Conservation (phyloP, 1,140 invertebrate genomes). For the Wiebesia pumilae region DNA sequence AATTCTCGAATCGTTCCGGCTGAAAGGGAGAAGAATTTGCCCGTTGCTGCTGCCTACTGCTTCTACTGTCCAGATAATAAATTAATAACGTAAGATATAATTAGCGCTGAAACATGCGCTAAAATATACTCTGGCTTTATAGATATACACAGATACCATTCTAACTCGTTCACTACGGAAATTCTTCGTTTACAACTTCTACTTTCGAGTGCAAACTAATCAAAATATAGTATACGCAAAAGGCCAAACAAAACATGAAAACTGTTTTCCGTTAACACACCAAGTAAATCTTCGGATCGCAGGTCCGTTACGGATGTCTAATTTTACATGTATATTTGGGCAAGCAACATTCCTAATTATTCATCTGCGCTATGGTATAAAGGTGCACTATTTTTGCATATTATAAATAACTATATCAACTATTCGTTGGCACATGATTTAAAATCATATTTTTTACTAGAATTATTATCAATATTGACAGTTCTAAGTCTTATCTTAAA, state of each 20-base stretch:
- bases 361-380: too few species aligned
- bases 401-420: background rate
- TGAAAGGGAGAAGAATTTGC: slow-evolving; percentile 38
- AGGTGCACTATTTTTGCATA: background rate
- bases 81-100: slow-evolving; percentile 46
- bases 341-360: too few species aligned
- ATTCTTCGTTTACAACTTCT: background rate
- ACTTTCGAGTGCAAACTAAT: background rate
- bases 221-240: background rate
- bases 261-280: slow-evolving; percentile 1
- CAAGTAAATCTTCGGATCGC: background rate
- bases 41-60: background rate
- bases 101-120: slow-evolving; percentile 5
- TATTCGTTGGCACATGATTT: background rate
- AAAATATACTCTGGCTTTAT: slow-evolving; percentile 7
- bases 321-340: background rate
- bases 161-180: background rate
- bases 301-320: background rate
- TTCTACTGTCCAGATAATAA: slow-evolving; percentile 23
- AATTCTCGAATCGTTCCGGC: slow-evolving; percentile 32
- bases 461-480: too few species aligned
- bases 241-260: background rate
- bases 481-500: too few species aligned
- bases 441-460: too few species aligned
- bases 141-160: background rate